phyloP scores from a whole-genome alignment of 2,113 vertebrate genomes.

The Oryzias javanicus region DNA sequence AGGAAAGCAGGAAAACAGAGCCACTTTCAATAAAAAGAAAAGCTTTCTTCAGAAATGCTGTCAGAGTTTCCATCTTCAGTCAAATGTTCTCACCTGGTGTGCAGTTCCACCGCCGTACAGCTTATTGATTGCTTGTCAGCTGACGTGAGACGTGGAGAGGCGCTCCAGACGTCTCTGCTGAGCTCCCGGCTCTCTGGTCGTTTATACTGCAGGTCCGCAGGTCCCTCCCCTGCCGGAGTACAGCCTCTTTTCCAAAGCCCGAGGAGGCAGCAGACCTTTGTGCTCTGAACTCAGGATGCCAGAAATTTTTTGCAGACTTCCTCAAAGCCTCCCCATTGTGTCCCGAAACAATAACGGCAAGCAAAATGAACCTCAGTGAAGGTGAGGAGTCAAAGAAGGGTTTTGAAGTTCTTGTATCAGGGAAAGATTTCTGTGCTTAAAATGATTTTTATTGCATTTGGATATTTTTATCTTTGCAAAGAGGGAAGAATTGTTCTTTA shows the following conservation, averaged over 20 bases:
- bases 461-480: no score
- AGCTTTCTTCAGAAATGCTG: not conserved
- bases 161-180: constrained; percentile 17
- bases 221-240: constrained; percentile 30
- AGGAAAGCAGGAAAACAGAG: not conserved
- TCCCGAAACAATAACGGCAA: constrained; percentile 29
- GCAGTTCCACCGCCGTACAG: not conserved
- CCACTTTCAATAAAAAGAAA: not conserved
- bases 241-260: not conserved
- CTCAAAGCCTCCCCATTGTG: constrained; percentile 36
- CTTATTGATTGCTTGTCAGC: not conserved
- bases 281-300: constrained; percentile 14
- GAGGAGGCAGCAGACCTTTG: not conserved
- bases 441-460: no score
- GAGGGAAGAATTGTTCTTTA: no score
- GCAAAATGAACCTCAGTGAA: not conserved
- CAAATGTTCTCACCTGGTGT: constrained; percentile 23
- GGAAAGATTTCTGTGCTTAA: no score
- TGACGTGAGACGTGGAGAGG: not conserved
- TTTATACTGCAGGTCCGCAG: constrained; percentile 40
- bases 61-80: not conserved
- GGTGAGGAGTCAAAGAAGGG: not conserved
- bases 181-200: not conserved
- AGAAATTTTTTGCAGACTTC: constrained; percentile 49
- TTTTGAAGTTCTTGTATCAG: no score